phyloP scores from a whole-genome alignment of 2,888 invertebrate species.

The Cataglyphis cursor region DNA sequence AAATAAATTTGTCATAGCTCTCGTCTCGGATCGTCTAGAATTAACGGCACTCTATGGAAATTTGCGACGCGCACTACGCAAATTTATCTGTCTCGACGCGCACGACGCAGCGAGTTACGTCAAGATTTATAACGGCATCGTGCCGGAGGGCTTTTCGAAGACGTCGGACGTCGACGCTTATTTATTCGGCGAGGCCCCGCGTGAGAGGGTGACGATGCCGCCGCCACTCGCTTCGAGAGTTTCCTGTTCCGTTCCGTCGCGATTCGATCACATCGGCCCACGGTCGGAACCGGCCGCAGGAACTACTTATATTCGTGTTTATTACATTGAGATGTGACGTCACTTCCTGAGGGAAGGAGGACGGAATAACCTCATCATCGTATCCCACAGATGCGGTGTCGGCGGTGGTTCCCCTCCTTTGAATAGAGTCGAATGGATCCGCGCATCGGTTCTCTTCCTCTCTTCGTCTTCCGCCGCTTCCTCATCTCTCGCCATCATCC shows the following conservation, averaged over 20 bases:
- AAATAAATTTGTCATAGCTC: not conserved
- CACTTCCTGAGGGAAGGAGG: constrained; percentile 82
- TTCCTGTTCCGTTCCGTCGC: constrained; percentile 75
- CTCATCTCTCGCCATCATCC: constrained; percentile 56
- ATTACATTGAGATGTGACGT: constrained; percentile 82
- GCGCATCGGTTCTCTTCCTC: constrained; percentile 51
- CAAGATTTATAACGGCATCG: constrained; percentile 52
- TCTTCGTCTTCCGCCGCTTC: constrained; percentile 61
- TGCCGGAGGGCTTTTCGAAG: constrained; percentile 41
- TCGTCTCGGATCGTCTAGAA: not conserved
- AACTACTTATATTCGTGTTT: constrained; percentile 81
- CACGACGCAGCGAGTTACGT: constrained; percentile 49
- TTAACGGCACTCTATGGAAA: constrained; percentile 16
- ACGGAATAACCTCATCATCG: constrained; percentile 84
- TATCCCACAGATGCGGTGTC: constrained; percentile 75
- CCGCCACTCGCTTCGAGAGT: constrained; percentile 60
- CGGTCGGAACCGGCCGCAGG: constrained; percentile 73
- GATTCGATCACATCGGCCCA: constrained; percentile 72
- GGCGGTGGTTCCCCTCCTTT: constrained; percentile 67
- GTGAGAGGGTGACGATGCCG: constrained; percentile 34
- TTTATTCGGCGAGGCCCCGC: constrained; percentile 60
- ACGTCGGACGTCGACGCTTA: constrained; percentile 61
- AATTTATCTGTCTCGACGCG: constrained; percentile 51
- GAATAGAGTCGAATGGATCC: constrained; percentile 73
- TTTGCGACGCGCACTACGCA: constrained; percentile 40